Conservation (phyloP, 2,113 vertebrate species). For the Gymnarchus niloticus region DNA sequence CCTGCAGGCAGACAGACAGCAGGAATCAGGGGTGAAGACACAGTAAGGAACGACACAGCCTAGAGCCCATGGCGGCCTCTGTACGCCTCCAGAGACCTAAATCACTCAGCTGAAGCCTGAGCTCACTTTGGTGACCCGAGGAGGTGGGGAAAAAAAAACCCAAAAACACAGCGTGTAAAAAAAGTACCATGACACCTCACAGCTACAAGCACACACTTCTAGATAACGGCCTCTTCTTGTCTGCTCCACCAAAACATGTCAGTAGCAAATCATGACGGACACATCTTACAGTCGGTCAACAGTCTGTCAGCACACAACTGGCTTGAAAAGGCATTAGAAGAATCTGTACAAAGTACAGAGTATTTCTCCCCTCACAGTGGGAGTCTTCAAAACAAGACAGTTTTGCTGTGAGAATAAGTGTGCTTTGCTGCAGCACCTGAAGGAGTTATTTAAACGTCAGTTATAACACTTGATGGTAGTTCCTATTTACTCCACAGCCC, state of each 20-base stretch:
- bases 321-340: no score
- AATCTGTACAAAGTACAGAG: no score
- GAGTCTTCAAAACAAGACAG: no score
- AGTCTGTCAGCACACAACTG: background rate
- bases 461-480: background rate
- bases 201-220: background rate
- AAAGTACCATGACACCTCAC: background rate
- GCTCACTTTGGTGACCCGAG: no score
- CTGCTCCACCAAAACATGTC: background rate
- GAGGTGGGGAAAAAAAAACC: no score
- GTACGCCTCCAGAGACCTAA: no score
- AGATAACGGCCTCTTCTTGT: no score
- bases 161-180: background rate
- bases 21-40: background rate
- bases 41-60: no score
- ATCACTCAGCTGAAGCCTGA: background rate
- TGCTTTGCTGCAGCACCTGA: background rate
- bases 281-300: background rate
- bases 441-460: background rate
- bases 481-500: background rate
- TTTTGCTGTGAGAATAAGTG: background rate
- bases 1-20: constrained; percentile 40
- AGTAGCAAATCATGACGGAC: background rate
- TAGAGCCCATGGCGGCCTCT: no score
- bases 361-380: no score